phyloP scores from a whole-genome alignment of 2,797 vertebrate species.

The Tolypeutes matacus region DNA sequence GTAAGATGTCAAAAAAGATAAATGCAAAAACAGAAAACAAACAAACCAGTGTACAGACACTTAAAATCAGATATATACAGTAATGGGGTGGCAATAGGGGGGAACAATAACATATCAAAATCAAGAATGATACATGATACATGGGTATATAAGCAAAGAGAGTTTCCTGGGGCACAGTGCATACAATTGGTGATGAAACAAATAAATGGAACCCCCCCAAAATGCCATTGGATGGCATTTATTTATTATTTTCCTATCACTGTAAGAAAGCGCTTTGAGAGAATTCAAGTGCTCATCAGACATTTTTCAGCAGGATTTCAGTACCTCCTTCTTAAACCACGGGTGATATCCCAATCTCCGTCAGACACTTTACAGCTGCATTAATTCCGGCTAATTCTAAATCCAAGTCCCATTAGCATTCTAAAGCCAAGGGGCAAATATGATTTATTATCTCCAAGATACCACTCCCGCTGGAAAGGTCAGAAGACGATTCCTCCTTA shows the following conservation, averaged over 20 bases:
- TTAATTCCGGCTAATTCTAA: slow-evolving; percentile 54
- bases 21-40: not conserved
- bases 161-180: not conserved
- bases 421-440: slow-evolving; percentile 15
- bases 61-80: slow-evolving; percentile 6
- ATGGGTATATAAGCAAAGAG: not conserved
- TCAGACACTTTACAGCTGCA: not conserved
- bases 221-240: not conserved
- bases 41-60: not conserved
- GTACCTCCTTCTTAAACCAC: slow-evolving; percentile 12
- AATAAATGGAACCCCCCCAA: slow-evolving; percentile 37
- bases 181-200: not conserved
- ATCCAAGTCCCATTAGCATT: not conserved
- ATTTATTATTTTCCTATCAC: slow-evolving; percentile 2
- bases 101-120: not conserved
- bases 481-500: accelerated
- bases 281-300: not conserved
- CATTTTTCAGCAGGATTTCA: slow-evolving; percentile 41
- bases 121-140: not conserved
- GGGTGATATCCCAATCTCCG: not conserved
- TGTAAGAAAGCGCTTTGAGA: slow-evolving; percentile 3
- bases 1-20: slow-evolving; percentile 8
- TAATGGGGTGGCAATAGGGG: not conserved
- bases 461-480: not conserved
- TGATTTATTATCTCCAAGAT: not conserved